Conservation (phyloP, 2,888 invertebrate species). For the Mactromeris polynyma region DNA sequence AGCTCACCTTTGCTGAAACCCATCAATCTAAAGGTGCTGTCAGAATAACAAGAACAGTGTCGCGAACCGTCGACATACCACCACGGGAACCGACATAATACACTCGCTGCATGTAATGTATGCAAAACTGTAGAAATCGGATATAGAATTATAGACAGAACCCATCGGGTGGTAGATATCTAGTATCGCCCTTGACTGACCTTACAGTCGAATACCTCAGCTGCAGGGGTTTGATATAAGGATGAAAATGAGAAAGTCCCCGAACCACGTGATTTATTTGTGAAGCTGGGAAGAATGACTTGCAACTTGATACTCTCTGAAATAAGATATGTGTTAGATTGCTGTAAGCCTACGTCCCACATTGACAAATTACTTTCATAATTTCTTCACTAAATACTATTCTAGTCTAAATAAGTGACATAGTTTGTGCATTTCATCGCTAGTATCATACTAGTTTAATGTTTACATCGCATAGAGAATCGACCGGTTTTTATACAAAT, state of each 20-base stretch:
- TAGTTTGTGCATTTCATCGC: not conserved
- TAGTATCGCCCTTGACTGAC: not conserved
- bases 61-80: not conserved
- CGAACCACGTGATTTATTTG: not conserved
- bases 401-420: not conserved
- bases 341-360: not conserved
- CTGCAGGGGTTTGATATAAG: not conserved
- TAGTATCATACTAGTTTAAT: not conserved
- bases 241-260: not conserved
- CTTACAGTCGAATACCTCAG: not conserved
- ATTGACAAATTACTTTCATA: not conserved
- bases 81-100: not conserved
- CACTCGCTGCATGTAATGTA: not conserved
- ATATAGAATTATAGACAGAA: not conserved
- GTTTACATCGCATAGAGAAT: not conserved
- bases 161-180: constrained; percentile 14
- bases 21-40: not conserved
- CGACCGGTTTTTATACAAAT: not conserved
- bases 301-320: not conserved
- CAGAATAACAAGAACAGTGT: not conserved
- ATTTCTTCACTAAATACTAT: not conserved
- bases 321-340: not conserved
- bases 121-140: not conserved
- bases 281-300: not conserved
- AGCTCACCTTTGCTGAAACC: not conserved